Percentiles rank a stretch among this genome's conserved stretches.
Conservation (phyloP, 2,888 invertebrate genomes). For the Drosophila sordidapex region DNA sequence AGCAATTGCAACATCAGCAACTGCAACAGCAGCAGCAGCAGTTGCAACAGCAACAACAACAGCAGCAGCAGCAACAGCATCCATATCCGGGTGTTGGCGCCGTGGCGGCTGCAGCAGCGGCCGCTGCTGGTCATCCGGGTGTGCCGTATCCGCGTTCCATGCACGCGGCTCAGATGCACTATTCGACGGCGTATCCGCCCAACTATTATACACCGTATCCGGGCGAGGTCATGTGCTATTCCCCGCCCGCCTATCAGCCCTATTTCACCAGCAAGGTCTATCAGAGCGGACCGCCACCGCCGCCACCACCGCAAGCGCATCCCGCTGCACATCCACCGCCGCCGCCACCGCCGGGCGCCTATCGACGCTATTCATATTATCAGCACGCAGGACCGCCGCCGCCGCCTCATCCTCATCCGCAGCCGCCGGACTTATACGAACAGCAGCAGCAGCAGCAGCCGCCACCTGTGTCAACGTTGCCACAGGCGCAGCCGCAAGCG, state of each 20-base stretch:
- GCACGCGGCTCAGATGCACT: constrained; percentile 85
- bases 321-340: constrained; percentile 82
- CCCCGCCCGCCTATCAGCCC: constrained; percentile 86
- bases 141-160: constrained; percentile 83
- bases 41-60: constrained; percentile 51
- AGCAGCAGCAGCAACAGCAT: constrained; percentile 79
- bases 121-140: constrained; percentile 82
- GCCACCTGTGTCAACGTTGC: constrained; percentile 37
- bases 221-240: constrained; percentile 85
- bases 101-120: constrained; percentile 82
- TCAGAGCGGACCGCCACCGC: constrained; percentile 84
- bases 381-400: constrained; percentile 69
- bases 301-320: constrained; percentile 80
- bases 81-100: constrained; percentile 78
- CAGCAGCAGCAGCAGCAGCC: constrained; percentile 62
- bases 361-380: constrained; percentile 72
- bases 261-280: constrained; percentile 86
- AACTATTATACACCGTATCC: constrained; percentile 84
- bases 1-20: constrained; percentile 62
- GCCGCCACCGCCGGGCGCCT: constrained; percentile 73
- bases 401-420: constrained; percentile 55
- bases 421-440: constrained; percentile 83
- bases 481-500: constrained; percentile 11
- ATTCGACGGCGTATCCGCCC: constrained; percentile 84
- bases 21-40: constrained; percentile 30